Percentiles rank a stretch among this genome's conserved stretches.
These are phyloP conservation scores for Columba janthina DNA, from an alignment of 2,113 vertebrate genomes.

Conservation along the genomic window DNA sequence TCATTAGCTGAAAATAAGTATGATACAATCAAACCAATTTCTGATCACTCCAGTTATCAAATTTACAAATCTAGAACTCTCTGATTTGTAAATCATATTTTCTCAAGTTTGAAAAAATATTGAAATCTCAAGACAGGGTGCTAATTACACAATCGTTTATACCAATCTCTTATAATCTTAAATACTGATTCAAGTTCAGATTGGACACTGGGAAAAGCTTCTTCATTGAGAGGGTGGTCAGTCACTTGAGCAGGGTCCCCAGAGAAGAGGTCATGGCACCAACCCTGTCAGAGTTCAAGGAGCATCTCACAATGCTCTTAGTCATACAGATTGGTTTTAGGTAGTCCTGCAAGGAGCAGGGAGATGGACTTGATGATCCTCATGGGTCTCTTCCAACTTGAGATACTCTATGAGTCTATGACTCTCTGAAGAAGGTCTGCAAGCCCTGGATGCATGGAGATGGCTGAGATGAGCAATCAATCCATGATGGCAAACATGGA, in stretches of 20 bases:
- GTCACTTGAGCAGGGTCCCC: too few relatives aligned
- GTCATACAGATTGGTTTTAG: too few relatives aligned
- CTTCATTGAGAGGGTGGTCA: too few relatives aligned
- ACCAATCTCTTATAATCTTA: neutral
- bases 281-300: neutral
- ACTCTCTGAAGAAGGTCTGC: neutral
- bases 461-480: neutral
- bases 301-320: too few relatives aligned
- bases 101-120: neutral
- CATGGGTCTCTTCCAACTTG: too few relatives aligned
- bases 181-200: neutral
- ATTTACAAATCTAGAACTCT: neutral
- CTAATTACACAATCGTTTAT: neutral
- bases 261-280: neutral
- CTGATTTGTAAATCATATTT: neutral
- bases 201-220: too few relatives aligned
- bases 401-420: too few relatives aligned
- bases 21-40: too few relatives aligned
- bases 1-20: too few relatives aligned
- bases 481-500: neutral
- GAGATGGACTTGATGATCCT: too few relatives aligned
- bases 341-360: too few relatives aligned
- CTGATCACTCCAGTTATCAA: neutral
- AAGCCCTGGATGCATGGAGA: neutral
- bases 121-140: neutral